Percentiles rank a stretch among this genome's conserved stretches.
phyloP scores from a whole-genome alignment of 2,113 vertebrate genomes.

The Speoplatyrhinus poulsoni region DNA sequence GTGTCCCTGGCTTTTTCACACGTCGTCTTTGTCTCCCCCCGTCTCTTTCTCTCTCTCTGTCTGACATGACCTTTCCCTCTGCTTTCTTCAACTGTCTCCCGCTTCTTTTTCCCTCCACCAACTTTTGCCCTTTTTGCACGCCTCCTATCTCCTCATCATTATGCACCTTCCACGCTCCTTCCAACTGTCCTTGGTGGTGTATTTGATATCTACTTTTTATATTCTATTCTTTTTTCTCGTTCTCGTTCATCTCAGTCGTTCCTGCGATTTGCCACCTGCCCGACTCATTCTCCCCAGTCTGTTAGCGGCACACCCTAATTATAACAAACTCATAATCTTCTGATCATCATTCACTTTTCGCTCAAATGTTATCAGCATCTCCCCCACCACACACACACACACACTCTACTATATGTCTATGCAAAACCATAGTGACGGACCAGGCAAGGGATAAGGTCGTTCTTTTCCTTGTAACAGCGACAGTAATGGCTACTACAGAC shows the following conservation, averaged over 20 bases:
- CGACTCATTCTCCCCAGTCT: constrained; percentile 44
- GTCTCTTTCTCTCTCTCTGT: neutral
- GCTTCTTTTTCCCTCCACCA: neutral
- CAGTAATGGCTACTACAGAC: constrained; percentile 59
- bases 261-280: constrained; percentile 10
- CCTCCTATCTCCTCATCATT: neutral
- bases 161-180: constrained; percentile 11
- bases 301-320: constrained; percentile 57
- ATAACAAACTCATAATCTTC: constrained; percentile 60
- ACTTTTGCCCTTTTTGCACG: neutral
- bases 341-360: constrained; percentile 59
- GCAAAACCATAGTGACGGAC: constrained; percentile 46
- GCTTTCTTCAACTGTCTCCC: neutral
- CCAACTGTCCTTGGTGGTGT: neutral
- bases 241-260: constrained; percentile 29
- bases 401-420: constrained; percentile 13
- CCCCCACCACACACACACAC: constrained; percentile 29
- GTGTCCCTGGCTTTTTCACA: too few relatives aligned
- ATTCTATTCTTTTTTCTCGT: constrained; percentile 36
- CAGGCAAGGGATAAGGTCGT: constrained; percentile 58
- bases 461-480: constrained; percentile 63
- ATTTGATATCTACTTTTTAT: neutral
- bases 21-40: neutral
- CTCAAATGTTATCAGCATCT: constrained; percentile 46
- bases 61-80: neutral